phyloP scores from a whole-genome alignment of 2,113 vertebrate species.

The Halichoerus grypus region DNA sequence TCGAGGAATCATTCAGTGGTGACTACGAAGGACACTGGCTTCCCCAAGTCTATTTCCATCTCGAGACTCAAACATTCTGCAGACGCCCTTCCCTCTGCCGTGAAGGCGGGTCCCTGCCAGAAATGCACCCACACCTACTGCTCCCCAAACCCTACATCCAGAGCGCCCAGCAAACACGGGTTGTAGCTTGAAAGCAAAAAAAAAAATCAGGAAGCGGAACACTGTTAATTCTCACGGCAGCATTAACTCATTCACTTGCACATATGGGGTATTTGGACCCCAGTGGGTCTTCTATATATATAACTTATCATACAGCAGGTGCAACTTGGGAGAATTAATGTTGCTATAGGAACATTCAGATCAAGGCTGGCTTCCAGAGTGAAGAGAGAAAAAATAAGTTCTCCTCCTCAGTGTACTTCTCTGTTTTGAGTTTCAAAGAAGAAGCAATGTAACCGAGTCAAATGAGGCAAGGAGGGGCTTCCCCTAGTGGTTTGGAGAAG shows the following conservation, averaged over 20 bases:
- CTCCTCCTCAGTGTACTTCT: conserved; percentile 76
- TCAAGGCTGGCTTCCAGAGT: conserved; percentile 79
- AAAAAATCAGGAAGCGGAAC: conserved; percentile 72
- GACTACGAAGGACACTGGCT: background rate
- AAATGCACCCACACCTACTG: background rate
- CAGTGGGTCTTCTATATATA: conserved; percentile 81
- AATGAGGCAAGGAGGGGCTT: conserved; percentile 72
- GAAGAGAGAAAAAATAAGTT: conserved; percentile 80
- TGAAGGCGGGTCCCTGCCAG: background rate
- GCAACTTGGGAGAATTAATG: conserved; percentile 81
- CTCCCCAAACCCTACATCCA: conserved; percentile 49
- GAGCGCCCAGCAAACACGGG: conserved; percentile 64
- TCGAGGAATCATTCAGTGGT: background rate
- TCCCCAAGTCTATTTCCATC: conserved; percentile 11
- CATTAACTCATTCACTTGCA: conserved; percentile 78
- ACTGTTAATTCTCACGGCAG: conserved; percentile 77
- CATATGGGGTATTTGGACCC: conserved; percentile 79
- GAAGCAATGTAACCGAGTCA: conserved; percentile 71
- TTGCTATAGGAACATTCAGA: conserved; percentile 83
- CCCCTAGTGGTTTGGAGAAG: conserved; percentile 69
- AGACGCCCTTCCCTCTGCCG: background rate
- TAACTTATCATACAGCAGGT: conserved; percentile 80
- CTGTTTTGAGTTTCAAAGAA: conserved; percentile 73
- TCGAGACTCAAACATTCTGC: background rate
- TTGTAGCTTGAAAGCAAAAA: conserved; percentile 76